A percentile compares a stretch with the other conserved stretches of the same genome.
Evolutionary conservation across 2,888 invertebrate species (phyloP).

Genomic region (Brachyptera putata): DNA sequence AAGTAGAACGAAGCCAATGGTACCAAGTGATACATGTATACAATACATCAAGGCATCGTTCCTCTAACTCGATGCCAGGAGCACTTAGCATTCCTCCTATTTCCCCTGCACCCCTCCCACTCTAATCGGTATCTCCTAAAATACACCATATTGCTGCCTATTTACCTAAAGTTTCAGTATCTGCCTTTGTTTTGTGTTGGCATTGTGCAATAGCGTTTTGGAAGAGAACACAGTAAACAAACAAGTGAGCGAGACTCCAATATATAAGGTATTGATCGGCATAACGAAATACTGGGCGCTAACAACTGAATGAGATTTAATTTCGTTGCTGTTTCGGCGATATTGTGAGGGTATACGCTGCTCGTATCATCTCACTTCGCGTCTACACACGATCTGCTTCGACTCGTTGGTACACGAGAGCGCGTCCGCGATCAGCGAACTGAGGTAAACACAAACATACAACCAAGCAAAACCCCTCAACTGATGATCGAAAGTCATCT

Average conservation of each 20-base stretch:
- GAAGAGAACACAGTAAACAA: constrained; percentile 28
- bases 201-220: constrained; percentile 21
- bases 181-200: constrained; percentile 30
- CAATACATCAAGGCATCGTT: constrained; percentile 26
- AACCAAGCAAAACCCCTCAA: constrained; percentile 12
- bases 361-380: too few relatives aligned
- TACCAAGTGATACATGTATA: constrained; percentile 27
- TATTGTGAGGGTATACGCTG: too few relatives aligned
- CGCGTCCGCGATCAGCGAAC: not conserved
- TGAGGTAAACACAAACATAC: constrained; percentile 30
- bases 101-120: not conserved
- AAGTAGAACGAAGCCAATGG: not conserved
- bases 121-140: too few relatives aligned
- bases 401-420: not conserved
- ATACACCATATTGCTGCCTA: constrained; percentile 26
- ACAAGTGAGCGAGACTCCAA: constrained; percentile 31
- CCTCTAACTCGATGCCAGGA: constrained; percentile 10
- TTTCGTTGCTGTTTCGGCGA: constrained; percentile 21
- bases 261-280: constrained; percentile 27
- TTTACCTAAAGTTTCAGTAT: constrained; percentile 29
- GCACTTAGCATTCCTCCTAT: not conserved
- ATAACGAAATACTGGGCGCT: constrained; percentile 2
- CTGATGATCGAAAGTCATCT: constrained; percentile 20
- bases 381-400: not conserved
- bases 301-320: constrained; percentile 20